Percentiles rank a stretch among this genome's conserved stretches.
These are phyloP conservation scores for Rotaria sp. DNA, from an alignment of 2,888 invertebrate genomes.

Conservation along the genomic window DNA sequence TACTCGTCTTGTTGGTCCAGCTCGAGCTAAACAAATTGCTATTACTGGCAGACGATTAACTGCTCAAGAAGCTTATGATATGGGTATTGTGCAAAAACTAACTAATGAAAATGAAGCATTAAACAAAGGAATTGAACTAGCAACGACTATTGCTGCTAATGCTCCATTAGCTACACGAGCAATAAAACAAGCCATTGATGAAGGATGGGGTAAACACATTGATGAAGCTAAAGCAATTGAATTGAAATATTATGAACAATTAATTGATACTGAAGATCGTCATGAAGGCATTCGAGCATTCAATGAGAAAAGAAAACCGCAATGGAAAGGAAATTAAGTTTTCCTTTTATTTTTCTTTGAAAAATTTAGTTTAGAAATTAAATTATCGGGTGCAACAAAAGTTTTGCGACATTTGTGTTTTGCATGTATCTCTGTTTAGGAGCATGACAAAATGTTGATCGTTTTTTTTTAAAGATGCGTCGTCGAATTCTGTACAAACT, in stretches of 20 bases:
- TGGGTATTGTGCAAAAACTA: neutral
- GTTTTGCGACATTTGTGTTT: too few relatives aligned
- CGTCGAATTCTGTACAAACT: too few relatives aligned
- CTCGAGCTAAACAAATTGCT: neutral
- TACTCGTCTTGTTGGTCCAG: neutral
- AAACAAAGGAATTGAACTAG: neutral
- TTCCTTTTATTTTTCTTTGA: too few relatives aligned
- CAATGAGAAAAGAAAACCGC: neutral
- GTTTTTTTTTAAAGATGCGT: too few relatives aligned
- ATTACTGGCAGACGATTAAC: neutral
- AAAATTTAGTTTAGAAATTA: too few relatives aligned
- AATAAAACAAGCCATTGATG: neutral
- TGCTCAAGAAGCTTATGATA: neutral
- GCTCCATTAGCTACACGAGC: neutral
- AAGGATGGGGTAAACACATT: neutral
- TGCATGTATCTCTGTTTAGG: too few relatives aligned
- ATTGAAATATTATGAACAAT: neutral
- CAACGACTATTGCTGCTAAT: neutral
- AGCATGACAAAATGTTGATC: too few relatives aligned
- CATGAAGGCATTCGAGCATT: constrained; percentile 6
- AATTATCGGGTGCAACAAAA: too few relatives aligned
- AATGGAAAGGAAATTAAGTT: constrained; percentile 2
- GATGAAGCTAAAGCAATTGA: neutral
- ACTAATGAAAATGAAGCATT: neutral
- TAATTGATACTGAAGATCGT: constrained; percentile 4